Base-by-base conservation (phyloP, 2,888 invertebrate genomes). In the Sturmia bella region DNA sequence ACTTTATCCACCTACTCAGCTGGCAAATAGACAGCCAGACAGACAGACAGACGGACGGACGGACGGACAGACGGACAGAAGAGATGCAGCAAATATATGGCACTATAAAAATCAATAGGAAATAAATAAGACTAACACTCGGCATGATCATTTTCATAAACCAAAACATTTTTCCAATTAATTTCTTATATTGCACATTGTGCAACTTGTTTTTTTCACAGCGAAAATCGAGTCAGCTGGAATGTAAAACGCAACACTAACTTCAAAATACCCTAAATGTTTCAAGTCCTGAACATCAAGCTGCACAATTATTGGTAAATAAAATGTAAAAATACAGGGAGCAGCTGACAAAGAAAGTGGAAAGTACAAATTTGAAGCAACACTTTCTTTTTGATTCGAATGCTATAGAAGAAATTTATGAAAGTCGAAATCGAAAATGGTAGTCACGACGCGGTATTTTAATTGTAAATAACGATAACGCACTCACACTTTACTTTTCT, bases 101-200 rank as follows among this genome's bases (percentile, higher is more conserved):
- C 37, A 43, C 59, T 54, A 56, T 72, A 66, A 57, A 70, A 79
- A 74, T 48, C 61, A 56, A 80, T 74, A 74, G 79, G 45, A 74
- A 48, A 80, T 80, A 80, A 80, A 68, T 74, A 68, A 74, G 68
- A 56, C 39, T 74, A 78, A 80, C 79, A 74, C 66, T 79, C 74
- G 54, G 74, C 74, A 59, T 78, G 78, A 72, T 50, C 64, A 78
- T 59, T 32, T 72, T 52, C 70, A 66, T 78, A 78, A 78, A 64
- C 56, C 64, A 78, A 64, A 66, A 57, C 64, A 78, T 78, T 80
- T 77, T 82, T 82, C 78, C 81, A 82, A 78, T 82, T 78, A 82
- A 74, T 70, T 81, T 74, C 39, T 37, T 43, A 50, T 17, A 52
- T 63, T 73, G n/a, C 50, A 59, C 32, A 77, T 52, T 77, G 73